Conservation (phyloP, 2,888 invertebrate genomes). For the Neoaliturus tenellus region DNA sequence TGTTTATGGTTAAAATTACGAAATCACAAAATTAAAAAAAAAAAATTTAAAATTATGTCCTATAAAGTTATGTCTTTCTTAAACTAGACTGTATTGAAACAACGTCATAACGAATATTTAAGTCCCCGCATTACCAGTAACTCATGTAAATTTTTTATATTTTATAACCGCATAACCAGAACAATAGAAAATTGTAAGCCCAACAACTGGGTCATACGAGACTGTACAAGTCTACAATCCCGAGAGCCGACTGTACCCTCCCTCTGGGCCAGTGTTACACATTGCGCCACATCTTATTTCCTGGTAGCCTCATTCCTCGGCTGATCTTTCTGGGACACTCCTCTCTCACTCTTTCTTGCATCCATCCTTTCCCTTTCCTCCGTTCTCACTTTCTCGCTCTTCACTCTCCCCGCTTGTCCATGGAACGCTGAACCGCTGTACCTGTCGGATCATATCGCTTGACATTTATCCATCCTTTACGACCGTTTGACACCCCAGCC, state of each 20-base stretch:
- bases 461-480: not conserved
- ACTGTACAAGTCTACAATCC: constrained; percentile 26
- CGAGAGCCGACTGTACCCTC: constrained; percentile 17
- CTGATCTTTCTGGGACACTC: constrained; percentile 43
- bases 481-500: not conserved
- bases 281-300: constrained; percentile 47
- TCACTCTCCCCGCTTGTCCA: constrained; percentile 38
- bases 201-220: constrained; percentile 17
- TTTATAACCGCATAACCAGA: no score
- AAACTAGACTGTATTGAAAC: no score
- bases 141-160: no score
- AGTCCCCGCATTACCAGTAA: no score
- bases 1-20: no score
- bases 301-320: constrained; percentile 40
- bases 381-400: not conserved
- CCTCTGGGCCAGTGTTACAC: constrained; percentile 38
- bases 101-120: no score
- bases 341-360: constrained; percentile 43
- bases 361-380: constrained; percentile 20
- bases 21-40: no score
- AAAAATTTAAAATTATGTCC: no score
- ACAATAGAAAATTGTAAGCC: not conserved
- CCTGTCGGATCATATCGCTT: not conserved
- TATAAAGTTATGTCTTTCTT: no score
- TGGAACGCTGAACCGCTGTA: not conserved